Evolutionary conservation across 92 coral and sea anemone genomes (phyloP).

Genomic region (Zoanthus sansibaricus): DNA sequence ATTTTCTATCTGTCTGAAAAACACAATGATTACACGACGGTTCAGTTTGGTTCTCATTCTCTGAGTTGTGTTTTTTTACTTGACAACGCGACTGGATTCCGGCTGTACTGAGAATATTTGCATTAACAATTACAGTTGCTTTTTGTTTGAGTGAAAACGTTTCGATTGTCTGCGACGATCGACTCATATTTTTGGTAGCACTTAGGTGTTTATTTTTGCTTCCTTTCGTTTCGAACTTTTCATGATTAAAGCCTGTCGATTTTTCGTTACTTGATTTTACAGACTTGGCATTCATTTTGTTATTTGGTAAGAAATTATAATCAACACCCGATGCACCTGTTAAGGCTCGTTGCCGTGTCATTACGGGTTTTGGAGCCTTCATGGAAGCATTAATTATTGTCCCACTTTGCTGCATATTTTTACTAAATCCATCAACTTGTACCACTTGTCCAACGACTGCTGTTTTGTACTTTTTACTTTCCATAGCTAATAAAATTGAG

Average conservation of each 20-base stretch:
- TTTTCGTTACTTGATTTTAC: background rate
- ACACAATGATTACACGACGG: slow-evolving; percentile 48
- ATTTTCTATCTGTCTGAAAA: slow-evolving; percentile 47
- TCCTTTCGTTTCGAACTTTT: background rate
- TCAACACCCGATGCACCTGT: slow-evolving; percentile 70
- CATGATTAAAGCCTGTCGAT: background rate
- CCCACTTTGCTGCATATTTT: slow-evolving; percentile 75
- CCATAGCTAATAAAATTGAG: slow-evolving; percentile 85
- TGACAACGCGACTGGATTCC: slow-evolving; percentile 73
- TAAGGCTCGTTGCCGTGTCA: slow-evolving; percentile 46
- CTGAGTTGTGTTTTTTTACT: slow-evolving; percentile 57
- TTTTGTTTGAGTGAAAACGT: slow-evolving; percentile 28
- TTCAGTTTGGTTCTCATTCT: slow-evolving; percentile 41
- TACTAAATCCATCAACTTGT: slow-evolving; percentile 91
- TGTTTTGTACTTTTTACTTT: slow-evolving; percentile 62
- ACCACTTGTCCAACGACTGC: slow-evolving; percentile 95
- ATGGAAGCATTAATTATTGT: slow-evolving; percentile 72
- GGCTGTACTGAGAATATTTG: slow-evolving; percentile 59
- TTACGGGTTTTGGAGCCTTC: slow-evolving; percentile 35
- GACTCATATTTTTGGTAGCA: slow-evolving; percentile 6
- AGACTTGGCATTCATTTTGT: slow-evolving; percentile 41
- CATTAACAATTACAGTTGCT: slow-evolving; percentile 5
- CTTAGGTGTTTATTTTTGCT: slow-evolving; percentile 8
- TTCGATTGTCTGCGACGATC: slow-evolving; percentile 31
- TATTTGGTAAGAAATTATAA: slow-evolving; percentile 18